phyloP scores from a whole-genome alignment of 2,113 vertebrate species.

The Sorex araneus region DNA sequence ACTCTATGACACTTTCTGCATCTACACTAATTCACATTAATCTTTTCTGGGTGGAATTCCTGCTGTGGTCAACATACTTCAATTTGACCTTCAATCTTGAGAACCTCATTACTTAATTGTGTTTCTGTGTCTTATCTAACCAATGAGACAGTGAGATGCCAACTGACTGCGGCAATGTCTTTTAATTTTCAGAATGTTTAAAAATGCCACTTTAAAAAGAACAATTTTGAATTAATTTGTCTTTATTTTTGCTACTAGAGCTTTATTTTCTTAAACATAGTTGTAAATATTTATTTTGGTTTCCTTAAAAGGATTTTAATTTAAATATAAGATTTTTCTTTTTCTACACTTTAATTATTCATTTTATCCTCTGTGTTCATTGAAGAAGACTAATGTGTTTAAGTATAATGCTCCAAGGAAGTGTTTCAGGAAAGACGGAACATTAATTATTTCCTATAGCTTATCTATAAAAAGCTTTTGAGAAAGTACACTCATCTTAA shows the following conservation, averaged over 20 bases:
- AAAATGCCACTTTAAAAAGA: slow-evolving; percentile 10
- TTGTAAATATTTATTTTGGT: slow-evolving; percentile 33
- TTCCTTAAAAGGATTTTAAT: slow-evolving; percentile 41
- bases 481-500: slow-evolving; percentile 53
- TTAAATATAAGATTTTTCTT: slow-evolving; percentile 37
- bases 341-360: slow-evolving; percentile 55
- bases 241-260: slow-evolving; percentile 25
- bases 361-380: slow-evolving; percentile 35
- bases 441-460: slow-evolving; percentile 58
- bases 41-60: not conserved
- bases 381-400: slow-evolving; percentile 52
- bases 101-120: slow-evolving; percentile 44
- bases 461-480: slow-evolving; percentile 60
- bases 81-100: not conserved
- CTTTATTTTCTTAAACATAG: slow-evolving; percentile 37
- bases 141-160: not conserved
- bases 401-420: not conserved
- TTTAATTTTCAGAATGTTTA: not conserved
- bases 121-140: not conserved
- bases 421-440: slow-evolving; percentile 45
- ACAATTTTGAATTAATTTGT: not conserved
- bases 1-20: not conserved
- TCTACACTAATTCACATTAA: not conserved
- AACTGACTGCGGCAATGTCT: not conserved
- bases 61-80: not conserved